Evolutionary conservation across 2,797 vertebrate species (phyloP), one percentile per base, ranked within the genome.

Genomic region (Melanotaenia parkinsoni): DNA sequence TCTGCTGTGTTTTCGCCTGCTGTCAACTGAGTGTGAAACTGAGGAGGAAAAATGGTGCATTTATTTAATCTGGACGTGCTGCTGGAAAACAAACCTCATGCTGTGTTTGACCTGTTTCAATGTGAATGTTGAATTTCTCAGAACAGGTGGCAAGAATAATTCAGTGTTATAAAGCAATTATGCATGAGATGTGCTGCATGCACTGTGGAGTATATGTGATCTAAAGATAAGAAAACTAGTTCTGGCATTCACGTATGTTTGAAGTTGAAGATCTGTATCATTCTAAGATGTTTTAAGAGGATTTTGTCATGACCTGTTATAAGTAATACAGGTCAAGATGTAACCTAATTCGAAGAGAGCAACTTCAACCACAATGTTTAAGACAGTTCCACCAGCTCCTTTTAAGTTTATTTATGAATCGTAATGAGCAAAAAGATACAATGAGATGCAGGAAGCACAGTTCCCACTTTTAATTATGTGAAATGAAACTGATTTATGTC

Each of bases 1-100:
- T 91, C 86, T 89, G 88, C 75, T 86, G 74, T 61, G 73, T 58
- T 80, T 90, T 43, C 61, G 63, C 63, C 40, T 56, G 63, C 65
- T 79, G 70, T 88, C 60, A 72, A 26, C 51, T 74, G 61, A 78
- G 32, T 28, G 50, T 0, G 38, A 79, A 56, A 58, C 64, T 58
- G 61, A 30, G 67, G 59, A 77, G 33, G 69, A 58, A 73, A 81
- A 81, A 63, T 11, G 50, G 7, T 70, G 63, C 70, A 83, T 80
- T 77, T 83, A 80, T 80, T 77, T 72, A 38, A 82, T 77, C 51
- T 70, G 79, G 59, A 83, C 54, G 76, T 65, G 70, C 45, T 70
- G 76, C 57, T 73, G 9, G 53, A 77, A 71, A 73, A 72, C 65
- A 68, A 61, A 54, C 16, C 51, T 76, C 58, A 12, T 67, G 69